These are phyloP conservation scores for Plagodis dolabraria DNA, from an alignment of 2,888 invertebrate genomes.

Conservation along the genomic window DNA sequence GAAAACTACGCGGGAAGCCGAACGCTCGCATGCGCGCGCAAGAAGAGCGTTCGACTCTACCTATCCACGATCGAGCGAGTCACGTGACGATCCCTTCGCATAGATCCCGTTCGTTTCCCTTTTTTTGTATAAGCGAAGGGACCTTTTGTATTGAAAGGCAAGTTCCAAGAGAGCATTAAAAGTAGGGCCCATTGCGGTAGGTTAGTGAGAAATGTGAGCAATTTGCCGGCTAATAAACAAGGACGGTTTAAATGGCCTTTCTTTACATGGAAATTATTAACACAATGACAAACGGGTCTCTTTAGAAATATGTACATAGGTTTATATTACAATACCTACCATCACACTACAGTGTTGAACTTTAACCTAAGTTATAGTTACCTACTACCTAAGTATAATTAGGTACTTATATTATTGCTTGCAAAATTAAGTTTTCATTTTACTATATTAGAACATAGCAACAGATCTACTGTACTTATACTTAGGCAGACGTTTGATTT, in stretches of 20 bases:
- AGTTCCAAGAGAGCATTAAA: slow-evolving; percentile 20
- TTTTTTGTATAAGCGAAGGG: slow-evolving; percentile 9
- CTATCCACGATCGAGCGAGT: background rate
- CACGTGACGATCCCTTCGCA: background rate
- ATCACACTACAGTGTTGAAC: too few species aligned
- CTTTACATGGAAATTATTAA: slow-evolving; percentile 1
- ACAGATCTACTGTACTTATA: too few species aligned
- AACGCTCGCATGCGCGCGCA: background rate
- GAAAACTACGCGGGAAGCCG: background rate
- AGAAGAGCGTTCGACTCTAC: background rate
- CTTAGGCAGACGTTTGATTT: too few species aligned
- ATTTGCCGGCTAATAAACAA: slow-evolving; percentile 2
- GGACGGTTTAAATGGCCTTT: slow-evolving; percentile 1
- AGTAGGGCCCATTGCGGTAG: slow-evolving; percentile 39
- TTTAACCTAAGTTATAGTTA: too few species aligned
- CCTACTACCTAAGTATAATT: too few species aligned
- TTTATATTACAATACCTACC: too few species aligned
- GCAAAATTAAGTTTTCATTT: too few species aligned
- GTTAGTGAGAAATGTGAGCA: slow-evolving; percentile 26
- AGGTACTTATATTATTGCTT: too few species aligned
- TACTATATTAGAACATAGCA: too few species aligned
- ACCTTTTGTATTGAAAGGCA: slow-evolving; percentile 31
- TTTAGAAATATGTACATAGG: too few species aligned
- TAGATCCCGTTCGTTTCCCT: slow-evolving; percentile 8
- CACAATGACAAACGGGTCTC: background rate